phyloP scores from a whole-genome alignment of 2,113 vertebrate genomes.

The Thalassoma bifasciatum region DNA sequence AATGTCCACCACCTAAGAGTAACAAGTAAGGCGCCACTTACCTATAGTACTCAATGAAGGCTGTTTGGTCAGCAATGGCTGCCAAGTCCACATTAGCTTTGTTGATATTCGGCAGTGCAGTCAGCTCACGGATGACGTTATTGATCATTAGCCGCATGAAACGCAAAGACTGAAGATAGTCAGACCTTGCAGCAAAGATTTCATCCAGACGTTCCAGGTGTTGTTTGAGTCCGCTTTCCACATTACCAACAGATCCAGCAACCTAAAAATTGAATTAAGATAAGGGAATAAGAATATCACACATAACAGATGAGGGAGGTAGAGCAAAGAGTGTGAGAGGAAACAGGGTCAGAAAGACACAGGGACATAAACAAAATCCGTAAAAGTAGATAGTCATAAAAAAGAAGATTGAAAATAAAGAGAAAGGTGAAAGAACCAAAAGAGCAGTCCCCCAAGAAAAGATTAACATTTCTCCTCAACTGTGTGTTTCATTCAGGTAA shows the following conservation, averaged over 20 bases:
- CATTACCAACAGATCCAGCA: slow-evolving; percentile 77
- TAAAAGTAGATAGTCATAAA: slow-evolving; percentile 44
- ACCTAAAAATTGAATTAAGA: slow-evolving; percentile 79
- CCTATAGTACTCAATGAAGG: slow-evolving; percentile 91
- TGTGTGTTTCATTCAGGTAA: slow-evolving; percentile 69
- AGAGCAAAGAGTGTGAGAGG: slow-evolving; percentile 2
- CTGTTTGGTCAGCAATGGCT: slow-evolving; percentile 75
- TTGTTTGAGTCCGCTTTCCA: slow-evolving; percentile 86
- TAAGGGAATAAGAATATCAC: neutral
- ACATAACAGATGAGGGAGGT: neutral
- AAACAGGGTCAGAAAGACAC: slow-evolving; percentile 33
- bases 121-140: slow-evolving; percentile 86
- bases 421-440: slow-evolving; percentile 48
- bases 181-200: slow-evolving; percentile 85
- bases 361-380: slow-evolving; percentile 33
- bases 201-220: slow-evolving; percentile 90
- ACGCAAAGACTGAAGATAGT: slow-evolving; percentile 88
- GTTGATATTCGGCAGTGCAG: slow-evolving; percentile 84
- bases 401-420: slow-evolving; percentile 39
- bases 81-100: slow-evolving; percentile 81
- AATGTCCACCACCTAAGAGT: neutral
- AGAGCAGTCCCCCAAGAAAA: slow-evolving; percentile 39
- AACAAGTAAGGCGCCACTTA: slow-evolving; percentile 57
- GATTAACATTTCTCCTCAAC: slow-evolving; percentile 51
- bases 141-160: slow-evolving; percentile 88